Conservation (phyloP, 2,797 vertebrate genomes). For the Gadopsis bispinosus region DNA sequence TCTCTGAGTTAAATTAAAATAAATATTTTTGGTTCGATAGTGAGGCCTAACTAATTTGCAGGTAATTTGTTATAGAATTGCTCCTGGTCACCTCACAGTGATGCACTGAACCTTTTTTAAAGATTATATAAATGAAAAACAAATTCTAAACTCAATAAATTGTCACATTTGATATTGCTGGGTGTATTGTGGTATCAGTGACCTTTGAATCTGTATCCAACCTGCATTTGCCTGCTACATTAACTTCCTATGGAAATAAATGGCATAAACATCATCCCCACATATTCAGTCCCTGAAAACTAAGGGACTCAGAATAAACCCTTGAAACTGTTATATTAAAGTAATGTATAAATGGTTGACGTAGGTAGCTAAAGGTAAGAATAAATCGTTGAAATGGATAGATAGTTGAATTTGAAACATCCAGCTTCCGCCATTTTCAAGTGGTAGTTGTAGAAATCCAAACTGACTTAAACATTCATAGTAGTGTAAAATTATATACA, state of each 20-base stretch:
- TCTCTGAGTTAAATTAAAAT: not conserved
- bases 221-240: not conserved
- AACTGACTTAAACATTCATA: no score
- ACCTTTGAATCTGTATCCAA: slow-evolving; percentile 3
- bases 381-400: no score
- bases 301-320: not conserved
- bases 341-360: not conserved
- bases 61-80: not conserved
- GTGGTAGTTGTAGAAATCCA: no score
- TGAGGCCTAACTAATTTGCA: not conserved
- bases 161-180: not conserved
- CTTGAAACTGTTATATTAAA: not conserved
- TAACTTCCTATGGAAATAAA: not conserved
- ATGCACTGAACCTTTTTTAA: not conserved
- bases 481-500: no score
- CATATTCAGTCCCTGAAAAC: not conserved
- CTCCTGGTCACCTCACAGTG: not conserved
- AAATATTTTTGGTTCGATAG: not conserved
- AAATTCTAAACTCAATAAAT: no score
- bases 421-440: no score
- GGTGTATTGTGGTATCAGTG: not conserved
- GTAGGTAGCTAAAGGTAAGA: not conserved
- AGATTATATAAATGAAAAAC: not conserved
- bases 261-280: not conserved
- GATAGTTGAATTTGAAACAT: not conserved